Percentiles rank a stretch among this genome's conserved stretches.
These are phyloP conservation scores for Hyles vespertilio DNA, from an alignment of 1,140 invertebrate species.

Conservation along the genomic window DNA sequence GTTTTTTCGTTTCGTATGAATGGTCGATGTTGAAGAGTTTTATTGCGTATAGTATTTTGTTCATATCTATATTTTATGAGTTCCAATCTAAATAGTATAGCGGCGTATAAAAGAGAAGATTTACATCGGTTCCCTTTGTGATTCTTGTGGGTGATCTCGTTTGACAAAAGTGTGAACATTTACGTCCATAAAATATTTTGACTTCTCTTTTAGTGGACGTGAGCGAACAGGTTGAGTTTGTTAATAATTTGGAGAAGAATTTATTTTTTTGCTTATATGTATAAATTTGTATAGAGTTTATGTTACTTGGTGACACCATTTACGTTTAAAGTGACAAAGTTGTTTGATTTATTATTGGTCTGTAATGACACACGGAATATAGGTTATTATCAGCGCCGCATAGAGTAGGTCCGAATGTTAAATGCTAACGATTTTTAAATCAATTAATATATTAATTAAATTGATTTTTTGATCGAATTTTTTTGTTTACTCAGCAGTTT, in stretches of 20 bases:
- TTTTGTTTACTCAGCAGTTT: too few species aligned
- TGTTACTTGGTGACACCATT: too few species aligned
- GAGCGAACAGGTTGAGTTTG: slow-evolving; percentile 36
- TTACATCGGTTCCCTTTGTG: slow-evolving; percentile 65
- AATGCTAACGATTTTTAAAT: too few species aligned
- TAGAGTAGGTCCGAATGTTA: too few species aligned
- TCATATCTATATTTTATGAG: slow-evolving; percentile 66
- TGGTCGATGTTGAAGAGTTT: slow-evolving; percentile 37
- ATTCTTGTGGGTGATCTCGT: slow-evolving; percentile 54
- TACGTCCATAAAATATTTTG: slow-evolving; percentile 72
- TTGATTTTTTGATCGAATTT: too few species aligned
- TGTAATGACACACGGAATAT: too few species aligned
- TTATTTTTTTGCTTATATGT: slow-evolving; percentile 9
- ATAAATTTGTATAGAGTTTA: neutral
- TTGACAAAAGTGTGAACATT: slow-evolving; percentile 72
- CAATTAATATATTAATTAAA: too few species aligned
- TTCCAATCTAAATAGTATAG: slow-evolving; percentile 35
- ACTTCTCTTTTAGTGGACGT: slow-evolving; percentile 61
- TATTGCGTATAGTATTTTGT: slow-evolving; percentile 59
- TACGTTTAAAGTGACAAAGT: too few species aligned
- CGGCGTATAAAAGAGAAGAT: slow-evolving; percentile 54
- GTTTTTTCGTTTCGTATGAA: slow-evolving; percentile 39
- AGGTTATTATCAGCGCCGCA: too few species aligned
- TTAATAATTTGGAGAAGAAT: slow-evolving; percentile 19
- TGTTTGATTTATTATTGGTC: too few species aligned